Percentiles rank a stretch among this genome's conserved stretches.
phyloP scores from a whole-genome alignment of 2,797 vertebrate species.

The Mus minutoides region DNA sequence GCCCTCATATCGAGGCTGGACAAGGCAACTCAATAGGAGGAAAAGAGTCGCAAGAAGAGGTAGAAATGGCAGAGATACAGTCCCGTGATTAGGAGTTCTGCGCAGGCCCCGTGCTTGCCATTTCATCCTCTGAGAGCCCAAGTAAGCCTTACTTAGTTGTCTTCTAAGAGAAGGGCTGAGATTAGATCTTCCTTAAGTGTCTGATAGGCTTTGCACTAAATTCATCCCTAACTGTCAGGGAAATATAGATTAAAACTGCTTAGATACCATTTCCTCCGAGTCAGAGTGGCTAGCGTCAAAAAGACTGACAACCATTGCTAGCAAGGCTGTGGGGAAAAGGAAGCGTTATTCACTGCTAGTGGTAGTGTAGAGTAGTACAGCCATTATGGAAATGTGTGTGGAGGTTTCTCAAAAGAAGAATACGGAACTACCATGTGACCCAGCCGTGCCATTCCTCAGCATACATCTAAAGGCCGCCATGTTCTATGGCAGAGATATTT shows the following conservation, averaged over 20 bases:
- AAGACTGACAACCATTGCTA: background rate
- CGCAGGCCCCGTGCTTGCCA: background rate
- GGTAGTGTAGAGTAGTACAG: too few relatives aligned
- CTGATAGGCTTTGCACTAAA: background rate
- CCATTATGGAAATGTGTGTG: background rate
- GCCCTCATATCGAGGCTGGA: background rate
- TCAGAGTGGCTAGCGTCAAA: background rate
- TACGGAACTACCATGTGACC: background rate
- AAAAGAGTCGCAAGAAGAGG: background rate
- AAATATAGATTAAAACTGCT: background rate
- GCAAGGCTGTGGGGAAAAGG: background rate
- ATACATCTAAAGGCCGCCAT: background rate
- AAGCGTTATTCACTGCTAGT: too few relatives aligned
- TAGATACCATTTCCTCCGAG: too few relatives aligned
- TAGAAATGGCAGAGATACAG: background rate
- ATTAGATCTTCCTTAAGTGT: background rate
- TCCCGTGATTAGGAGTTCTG: background rate
- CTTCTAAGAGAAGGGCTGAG: background rate
- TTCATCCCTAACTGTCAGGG: background rate
- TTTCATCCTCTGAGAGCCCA: too few relatives aligned
- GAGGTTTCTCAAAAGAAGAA: background rate
- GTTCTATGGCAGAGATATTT: background rate
- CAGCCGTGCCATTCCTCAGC: background rate
- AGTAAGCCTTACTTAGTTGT: background rate
- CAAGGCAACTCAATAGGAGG: background rate